A percentile compares a stretch with the other conserved stretches of the same genome.
Evolutionary conservation across 2,797 vertebrate genomes (phyloP).

Genomic region (Sus cebifrons): DNA sequence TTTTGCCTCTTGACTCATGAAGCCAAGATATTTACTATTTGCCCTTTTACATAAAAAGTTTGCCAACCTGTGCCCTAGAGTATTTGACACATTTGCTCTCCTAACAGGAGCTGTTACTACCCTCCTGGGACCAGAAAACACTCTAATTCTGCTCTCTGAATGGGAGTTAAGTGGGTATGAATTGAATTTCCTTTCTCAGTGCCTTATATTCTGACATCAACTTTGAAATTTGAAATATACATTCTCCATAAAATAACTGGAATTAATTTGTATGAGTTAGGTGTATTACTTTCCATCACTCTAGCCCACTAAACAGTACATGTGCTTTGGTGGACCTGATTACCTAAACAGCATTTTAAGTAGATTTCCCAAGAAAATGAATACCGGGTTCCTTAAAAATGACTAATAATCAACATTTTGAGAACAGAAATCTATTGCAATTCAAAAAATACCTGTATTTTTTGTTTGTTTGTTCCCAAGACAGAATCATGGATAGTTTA

Average conservation of each 20-base stretch:
- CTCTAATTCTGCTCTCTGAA: background rate
- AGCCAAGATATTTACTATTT: background rate
- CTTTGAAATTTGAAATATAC: background rate
- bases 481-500: background rate
- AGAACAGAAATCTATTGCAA: background rate
- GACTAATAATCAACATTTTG: background rate
- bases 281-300: background rate
- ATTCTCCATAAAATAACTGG: constrained; percentile 5
- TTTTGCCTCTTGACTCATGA: background rate
- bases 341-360: constrained; percentile 36
- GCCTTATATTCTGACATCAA: background rate
- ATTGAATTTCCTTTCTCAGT: constrained; percentile 5
- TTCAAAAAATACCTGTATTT: background rate
- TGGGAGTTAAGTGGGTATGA: background rate
- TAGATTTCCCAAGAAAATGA: constrained; percentile 39
- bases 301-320: constrained; percentile 27
- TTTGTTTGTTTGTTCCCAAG: background rate
- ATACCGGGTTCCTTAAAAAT: constrained; percentile 14
- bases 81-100: background rate
- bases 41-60: background rate
- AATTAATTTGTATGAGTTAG: constrained; percentile 61
- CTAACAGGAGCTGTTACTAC: background rate
- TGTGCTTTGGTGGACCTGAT: background rate
- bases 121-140: background rate
- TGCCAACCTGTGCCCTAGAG: background rate